Percentiles rank a stretch among this genome's conserved stretches.
Evolutionary conservation across 2,888 invertebrate genomes (phyloP).

Genomic region (Zhuqinia jingwanae): DNA sequence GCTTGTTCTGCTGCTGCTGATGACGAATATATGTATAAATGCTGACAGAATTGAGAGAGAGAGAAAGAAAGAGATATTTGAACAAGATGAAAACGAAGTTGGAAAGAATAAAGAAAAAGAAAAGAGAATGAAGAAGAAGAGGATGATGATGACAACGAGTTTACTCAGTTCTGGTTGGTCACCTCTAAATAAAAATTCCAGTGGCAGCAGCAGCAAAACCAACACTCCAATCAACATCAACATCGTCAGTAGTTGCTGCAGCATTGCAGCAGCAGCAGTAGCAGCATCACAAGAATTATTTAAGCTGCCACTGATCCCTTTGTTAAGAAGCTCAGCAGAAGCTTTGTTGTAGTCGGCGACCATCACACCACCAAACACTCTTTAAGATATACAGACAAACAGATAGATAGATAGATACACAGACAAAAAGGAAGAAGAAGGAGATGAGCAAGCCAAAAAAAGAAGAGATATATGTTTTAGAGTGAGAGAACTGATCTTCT

Average conservation of each 20-base stretch:
- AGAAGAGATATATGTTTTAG: conserved; percentile 2
- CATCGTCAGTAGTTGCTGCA: conserved; percentile 19
- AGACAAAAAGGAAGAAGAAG: neutral
- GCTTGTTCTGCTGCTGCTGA: no score
- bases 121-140: conserved; percentile 25
- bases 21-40: conserved; percentile 12
- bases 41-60: conserved; percentile 26
- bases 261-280: conserved; percentile 23
- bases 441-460: neutral
- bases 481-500: conserved; percentile 63
- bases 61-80: conserved; percentile 42
- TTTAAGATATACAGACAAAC: conserved; percentile 16
- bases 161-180: conserved; percentile 78
- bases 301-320: conserved; percentile 70
- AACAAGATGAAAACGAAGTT: conserved; percentile 56
- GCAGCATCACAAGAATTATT: conserved; percentile 50
- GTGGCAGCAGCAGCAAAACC: conserved; percentile 69
- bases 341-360: conserved; percentile 48
- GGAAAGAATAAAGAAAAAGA: conserved; percentile 44
- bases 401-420: conserved; percentile 1
- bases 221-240: conserved; percentile 27
- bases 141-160: conserved; percentile 58
- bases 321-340: conserved; percentile 63
- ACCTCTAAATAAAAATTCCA: conserved; percentile 79
- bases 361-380: conserved; percentile 26